Percentiles rank a stretch among this genome's conserved stretches.
Evolutionary conservation across 2,888 invertebrate genomes (phyloP).

Genomic region (Petrolisthes manimaculis): DNA sequence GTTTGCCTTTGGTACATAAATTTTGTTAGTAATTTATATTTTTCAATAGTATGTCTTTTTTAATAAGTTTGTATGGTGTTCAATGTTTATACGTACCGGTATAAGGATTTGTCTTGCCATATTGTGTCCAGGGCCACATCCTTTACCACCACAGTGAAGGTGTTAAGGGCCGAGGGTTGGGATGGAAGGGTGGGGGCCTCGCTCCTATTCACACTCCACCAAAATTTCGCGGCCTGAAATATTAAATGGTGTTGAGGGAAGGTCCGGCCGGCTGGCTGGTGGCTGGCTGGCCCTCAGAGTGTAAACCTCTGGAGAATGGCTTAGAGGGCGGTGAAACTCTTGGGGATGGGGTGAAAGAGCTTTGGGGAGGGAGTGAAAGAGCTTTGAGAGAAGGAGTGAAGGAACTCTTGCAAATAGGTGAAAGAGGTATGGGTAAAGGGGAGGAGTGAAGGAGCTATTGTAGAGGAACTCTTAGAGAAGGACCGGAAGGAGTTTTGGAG

Average conservation of each 20-base stretch:
- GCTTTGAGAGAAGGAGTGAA: too few relatives aligned
- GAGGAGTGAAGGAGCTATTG: too few relatives aligned
- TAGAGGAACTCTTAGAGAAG: too few relatives aligned
- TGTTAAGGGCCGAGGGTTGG: not conserved
- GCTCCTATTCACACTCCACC: not conserved
- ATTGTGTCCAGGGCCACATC: not conserved
- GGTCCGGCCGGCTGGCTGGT: not conserved
- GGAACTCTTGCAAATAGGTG: too few relatives aligned
- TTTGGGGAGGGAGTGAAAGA: not conserved
- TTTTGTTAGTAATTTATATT: too few relatives aligned
- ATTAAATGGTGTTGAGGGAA: slow-evolving; percentile 9
- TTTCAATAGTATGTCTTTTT: too few relatives aligned
- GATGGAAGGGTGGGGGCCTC: not conserved
- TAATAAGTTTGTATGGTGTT: too few relatives aligned
- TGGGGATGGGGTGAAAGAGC: not conserved
- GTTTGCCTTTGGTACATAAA: too few relatives aligned
- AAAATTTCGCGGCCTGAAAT: slow-evolving; percentile 12
- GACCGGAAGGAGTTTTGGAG: too few relatives aligned
- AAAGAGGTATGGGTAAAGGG: too few relatives aligned
- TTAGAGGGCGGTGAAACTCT: too few relatives aligned
- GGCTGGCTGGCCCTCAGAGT: not conserved
- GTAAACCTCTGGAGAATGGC: slow-evolving; percentile 16
- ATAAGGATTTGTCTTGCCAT: not conserved
- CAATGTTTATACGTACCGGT: not conserved
- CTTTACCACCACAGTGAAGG: not conserved